Evolutionary conservation across 2,888 invertebrate genomes (phyloP).

Genomic region (Tinea trinotella): DNA sequence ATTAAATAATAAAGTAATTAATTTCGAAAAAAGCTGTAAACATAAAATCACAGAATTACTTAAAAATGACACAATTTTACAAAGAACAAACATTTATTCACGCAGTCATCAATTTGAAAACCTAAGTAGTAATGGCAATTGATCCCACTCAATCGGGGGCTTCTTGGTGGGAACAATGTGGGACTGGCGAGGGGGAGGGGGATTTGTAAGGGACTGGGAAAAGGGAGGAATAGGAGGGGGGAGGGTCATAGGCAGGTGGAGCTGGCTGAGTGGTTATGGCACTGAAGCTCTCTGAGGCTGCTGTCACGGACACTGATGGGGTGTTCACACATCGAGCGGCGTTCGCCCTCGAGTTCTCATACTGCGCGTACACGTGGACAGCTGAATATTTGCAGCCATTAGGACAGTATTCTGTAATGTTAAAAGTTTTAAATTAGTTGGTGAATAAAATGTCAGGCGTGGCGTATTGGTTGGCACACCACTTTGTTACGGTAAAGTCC

Average conservation of each 20-base stretch:
- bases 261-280: slow-evolving; percentile 44
- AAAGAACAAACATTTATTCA: background rate
- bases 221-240: slow-evolving; percentile 76
- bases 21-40: no score
- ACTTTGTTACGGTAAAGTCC: no score
- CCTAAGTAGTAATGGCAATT: background rate
- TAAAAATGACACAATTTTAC: background rate
- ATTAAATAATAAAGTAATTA: no score
- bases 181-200: slow-evolving; percentile 54
- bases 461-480: no score
- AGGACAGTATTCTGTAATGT: slow-evolving; percentile 65
- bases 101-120: background rate
- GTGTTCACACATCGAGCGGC: slow-evolving; percentile 46
- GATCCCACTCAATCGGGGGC: slow-evolving; percentile 48
- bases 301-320: slow-evolving; percentile 55
- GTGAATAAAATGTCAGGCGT: background rate
- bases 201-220: slow-evolving; percentile 72
- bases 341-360: slow-evolving; percentile 1
- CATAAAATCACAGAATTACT: no score
- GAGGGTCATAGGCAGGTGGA: slow-evolving; percentile 77
- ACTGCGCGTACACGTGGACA: slow-evolving; percentile 8
- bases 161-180: slow-evolving; percentile 61
- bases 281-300: slow-evolving; percentile 51
- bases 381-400: slow-evolving; percentile 59
- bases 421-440: background rate